A percentile compares a stretch with the other conserved stretches of the same genome.
Evolutionary conservation across 1,140 invertebrate genomes (phyloP).

Genomic region (Chrysoperla carnea): DNA sequence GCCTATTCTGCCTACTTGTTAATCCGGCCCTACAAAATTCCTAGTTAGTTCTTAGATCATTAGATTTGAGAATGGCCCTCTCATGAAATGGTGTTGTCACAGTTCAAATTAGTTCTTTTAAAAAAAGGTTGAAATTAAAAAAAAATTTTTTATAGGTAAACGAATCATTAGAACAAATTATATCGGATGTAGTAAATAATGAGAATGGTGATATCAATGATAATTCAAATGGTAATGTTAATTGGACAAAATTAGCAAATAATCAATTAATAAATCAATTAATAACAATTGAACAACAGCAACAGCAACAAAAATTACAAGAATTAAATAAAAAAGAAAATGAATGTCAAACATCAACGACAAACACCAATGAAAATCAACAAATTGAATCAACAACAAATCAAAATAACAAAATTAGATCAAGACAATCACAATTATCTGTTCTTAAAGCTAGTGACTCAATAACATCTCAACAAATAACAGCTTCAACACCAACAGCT

Average conservation of each 20-base stretch:
- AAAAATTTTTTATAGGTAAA: neutral
- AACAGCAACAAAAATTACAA: too few species aligned
- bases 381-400: constrained; percentile 8
- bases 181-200: constrained; percentile 32
- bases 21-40: too few species aligned
- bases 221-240: constrained; percentile 31
- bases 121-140: too few species aligned
- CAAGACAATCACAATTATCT: constrained; percentile 2
- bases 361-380: constrained; percentile 9
- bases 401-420: constrained; percentile 8
- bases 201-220: constrained; percentile 34
- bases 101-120: too few species aligned
- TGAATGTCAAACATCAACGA: constrained; percentile 13
- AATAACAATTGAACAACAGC: too few species aligned
- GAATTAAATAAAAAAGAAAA: constrained; percentile 20
- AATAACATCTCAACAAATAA: neutral
- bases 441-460: constrained; percentile 2
- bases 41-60: too few species aligned
- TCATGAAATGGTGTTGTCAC: too few species aligned
- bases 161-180: neutral
- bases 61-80: too few species aligned
- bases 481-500: neutral
- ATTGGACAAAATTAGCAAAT: constrained; percentile 38
- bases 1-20: too few species aligned
- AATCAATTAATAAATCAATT: constrained; percentile 3